phyloP scores from a whole-genome alignment of 2,797 vertebrate species.

The Hypotaenidia okinawae region DNA sequence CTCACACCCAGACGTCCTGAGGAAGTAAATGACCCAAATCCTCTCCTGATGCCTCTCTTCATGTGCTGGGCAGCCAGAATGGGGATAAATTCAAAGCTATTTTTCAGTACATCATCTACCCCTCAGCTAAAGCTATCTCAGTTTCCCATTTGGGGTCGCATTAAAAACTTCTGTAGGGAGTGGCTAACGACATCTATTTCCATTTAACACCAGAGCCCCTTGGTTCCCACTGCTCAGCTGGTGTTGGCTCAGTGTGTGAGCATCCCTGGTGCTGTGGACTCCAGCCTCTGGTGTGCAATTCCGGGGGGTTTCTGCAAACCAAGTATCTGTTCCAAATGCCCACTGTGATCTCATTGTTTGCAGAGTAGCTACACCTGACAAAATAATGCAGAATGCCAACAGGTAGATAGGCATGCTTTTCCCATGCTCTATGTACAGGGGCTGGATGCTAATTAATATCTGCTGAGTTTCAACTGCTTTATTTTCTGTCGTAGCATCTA shows the following conservation, averaged over 20 bases:
- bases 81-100: neutral
- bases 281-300: neutral
- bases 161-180: neutral
- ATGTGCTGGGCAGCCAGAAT: neutral
- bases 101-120: neutral
- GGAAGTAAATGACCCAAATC: neutral
- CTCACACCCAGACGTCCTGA: too few relatives aligned
- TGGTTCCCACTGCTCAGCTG: neutral
- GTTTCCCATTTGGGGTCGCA: neutral
- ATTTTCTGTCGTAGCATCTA: neutral
- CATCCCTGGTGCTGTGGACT: neutral
- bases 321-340: neutral
- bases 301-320: neutral
- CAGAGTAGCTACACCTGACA: neutral
- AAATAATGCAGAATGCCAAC: neutral
- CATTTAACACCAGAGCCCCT: neutral
- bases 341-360: neutral
- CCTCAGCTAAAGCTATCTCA: neutral
- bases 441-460: slow-evolving; percentile 35
- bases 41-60: neutral
- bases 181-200: neutral
- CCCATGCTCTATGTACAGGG: neutral
- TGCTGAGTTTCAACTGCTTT: neutral
- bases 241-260: neutral
- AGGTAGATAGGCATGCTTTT: neutral